Conservation (phyloP, 2,888 invertebrate genomes). For the Rhorus exstirpatorius region DNA sequence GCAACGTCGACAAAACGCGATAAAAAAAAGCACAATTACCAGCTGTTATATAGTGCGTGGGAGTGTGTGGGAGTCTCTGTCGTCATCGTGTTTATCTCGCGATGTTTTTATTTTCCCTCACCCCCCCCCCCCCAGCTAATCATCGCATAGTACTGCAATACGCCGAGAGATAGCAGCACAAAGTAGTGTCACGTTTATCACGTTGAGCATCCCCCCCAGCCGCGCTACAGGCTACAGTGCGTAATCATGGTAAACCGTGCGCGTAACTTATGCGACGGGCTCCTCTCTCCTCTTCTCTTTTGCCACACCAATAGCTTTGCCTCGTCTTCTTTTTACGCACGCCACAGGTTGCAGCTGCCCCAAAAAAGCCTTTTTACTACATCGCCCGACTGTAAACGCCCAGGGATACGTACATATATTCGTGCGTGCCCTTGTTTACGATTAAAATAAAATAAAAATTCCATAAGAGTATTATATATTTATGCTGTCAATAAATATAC, state of each 20-base stretch:
- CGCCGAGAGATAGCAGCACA: not conserved
- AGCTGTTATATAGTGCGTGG: slow-evolving; percentile 15
- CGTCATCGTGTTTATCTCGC: slow-evolving; percentile 12
- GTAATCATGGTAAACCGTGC: too few species aligned
- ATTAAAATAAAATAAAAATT: not conserved
- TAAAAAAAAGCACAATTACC: slow-evolving; percentile 15
- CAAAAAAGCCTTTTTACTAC: slow-evolving; percentile 78
- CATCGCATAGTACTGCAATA: not conserved
- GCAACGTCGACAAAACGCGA: slow-evolving; percentile 25
- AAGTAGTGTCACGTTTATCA: not conserved
- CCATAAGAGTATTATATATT: not conserved
- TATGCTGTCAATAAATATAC: slow-evolving; percentile 1
- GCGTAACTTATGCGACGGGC: too few species aligned
- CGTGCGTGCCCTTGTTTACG: not conserved
- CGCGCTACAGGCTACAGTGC: too few species aligned
- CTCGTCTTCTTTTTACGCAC: slow-evolving; percentile 60
- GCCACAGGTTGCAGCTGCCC: slow-evolving; percentile 79
- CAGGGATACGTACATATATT: slow-evolving; percentile 21
- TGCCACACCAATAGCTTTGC: too few species aligned
- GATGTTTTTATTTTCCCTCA: slow-evolving; percentile 8
- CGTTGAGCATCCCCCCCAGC: slow-evolving; percentile 46
- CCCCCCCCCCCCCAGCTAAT: not conserved
- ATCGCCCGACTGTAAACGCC: slow-evolving; percentile 69
- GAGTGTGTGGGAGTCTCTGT: not conserved
- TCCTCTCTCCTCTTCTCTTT: slow-evolving; percentile 33